Base-by-base conservation (phyloP, 2,113 vertebrate genomes). In the Nycticebus coucang region DNA sequence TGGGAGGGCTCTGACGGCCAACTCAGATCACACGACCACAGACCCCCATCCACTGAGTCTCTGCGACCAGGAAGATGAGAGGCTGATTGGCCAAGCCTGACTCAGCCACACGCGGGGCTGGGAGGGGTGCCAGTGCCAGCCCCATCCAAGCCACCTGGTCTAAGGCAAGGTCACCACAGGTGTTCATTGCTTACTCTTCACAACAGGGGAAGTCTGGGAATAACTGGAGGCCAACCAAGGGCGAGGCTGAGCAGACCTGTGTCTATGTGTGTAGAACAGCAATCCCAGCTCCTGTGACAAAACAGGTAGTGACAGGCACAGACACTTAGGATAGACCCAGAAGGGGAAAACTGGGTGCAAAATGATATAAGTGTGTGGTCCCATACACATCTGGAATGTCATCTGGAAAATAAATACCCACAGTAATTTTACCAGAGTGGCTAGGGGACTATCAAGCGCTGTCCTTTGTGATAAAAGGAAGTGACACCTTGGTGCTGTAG, bases 361-460 rank as follows among this genome's bases (percentile, higher is more conserved):
- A 22, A 18, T 0, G 28, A 50, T 57, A 18, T 18, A 5, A 22
- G 55, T 0, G 45, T 1, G 2, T 1, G 2, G 64, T 4, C 71
- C 60, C n/a, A 5, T 13, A 9, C 41, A 2, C 2, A 0, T 2
- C 57, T 12, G 72, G 26, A 45, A 33, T 6, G 78, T 55, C 11
- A 0, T 1, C 1, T 0, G 0, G 28, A 3, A 5, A 30, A 57
- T 22, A 41, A 71, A 72, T 1, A 1, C 2, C 60, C 2, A 0
- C 28, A 3, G 45, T 2, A 7, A 3, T 3, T 18, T 53, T 10
- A 8, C 30, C 89, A 2, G 37, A 12, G 78, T 0, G 33, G 50
- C 7, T 35, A 57, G 64, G 45, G n/a, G 15, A 14, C 86, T 57
- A 10, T 18, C 0, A 1, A 13, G n/a, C 1, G 24, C 33, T 50